A percentile compares a stretch with the other conserved stretches of the same genome.
Conservation (phyloP, 1,140 invertebrate species). For the Drosophila sp. region DNA sequence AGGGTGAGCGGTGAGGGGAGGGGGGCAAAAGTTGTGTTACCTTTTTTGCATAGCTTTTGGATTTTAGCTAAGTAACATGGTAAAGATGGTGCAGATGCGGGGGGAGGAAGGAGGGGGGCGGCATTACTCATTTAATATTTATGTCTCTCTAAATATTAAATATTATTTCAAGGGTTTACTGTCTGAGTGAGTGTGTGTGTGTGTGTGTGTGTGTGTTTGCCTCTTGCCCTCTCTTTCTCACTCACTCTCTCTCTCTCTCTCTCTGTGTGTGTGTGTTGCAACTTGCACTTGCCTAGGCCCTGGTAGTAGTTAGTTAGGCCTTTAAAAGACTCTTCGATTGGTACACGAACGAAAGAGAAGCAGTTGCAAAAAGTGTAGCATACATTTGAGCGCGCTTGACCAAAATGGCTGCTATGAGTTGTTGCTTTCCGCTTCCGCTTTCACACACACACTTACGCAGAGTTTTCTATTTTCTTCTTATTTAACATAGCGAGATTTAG, state of each 20-base stretch:
- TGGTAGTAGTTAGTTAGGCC: slow-evolving; percentile 31
- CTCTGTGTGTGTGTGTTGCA: slow-evolving; percentile 34
- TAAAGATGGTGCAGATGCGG: slow-evolving; percentile 5
- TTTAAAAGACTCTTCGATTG: slow-evolving; percentile 64
- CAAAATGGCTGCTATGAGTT: slow-evolving; percentile 39
- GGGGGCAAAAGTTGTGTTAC: slow-evolving; percentile 30
- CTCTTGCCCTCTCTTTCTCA: neutral
- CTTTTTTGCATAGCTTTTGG: slow-evolving; percentile 23
- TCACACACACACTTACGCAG: slow-evolving; percentile 25
- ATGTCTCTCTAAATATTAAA: slow-evolving; percentile 83
- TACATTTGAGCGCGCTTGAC: slow-evolving; percentile 74
- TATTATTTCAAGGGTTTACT: slow-evolving; percentile 83
- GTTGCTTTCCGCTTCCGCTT: slow-evolving; percentile 55
- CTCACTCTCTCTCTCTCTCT: neutral
- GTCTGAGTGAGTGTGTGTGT: slow-evolving; percentile 32
- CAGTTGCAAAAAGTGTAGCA: slow-evolving; percentile 57
- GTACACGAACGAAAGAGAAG: slow-evolving; percentile 5
- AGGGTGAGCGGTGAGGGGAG: neutral
- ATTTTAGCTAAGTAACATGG: slow-evolving; percentile 24
- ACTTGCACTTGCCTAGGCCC: slow-evolving; percentile 8
- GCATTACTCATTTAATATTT: slow-evolving; percentile 82
- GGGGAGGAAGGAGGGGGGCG: slow-evolving; percentile 42
- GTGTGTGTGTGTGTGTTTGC: slow-evolving; percentile 24
- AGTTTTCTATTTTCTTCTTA: slow-evolving; percentile 50
- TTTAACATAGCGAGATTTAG: slow-evolving; percentile 68